Evolutionary conservation across 2,113 vertebrate species (phyloP), one percentile per base, ranked within the genome.

Genomic region (Phoxinus phoxinus): DNA sequence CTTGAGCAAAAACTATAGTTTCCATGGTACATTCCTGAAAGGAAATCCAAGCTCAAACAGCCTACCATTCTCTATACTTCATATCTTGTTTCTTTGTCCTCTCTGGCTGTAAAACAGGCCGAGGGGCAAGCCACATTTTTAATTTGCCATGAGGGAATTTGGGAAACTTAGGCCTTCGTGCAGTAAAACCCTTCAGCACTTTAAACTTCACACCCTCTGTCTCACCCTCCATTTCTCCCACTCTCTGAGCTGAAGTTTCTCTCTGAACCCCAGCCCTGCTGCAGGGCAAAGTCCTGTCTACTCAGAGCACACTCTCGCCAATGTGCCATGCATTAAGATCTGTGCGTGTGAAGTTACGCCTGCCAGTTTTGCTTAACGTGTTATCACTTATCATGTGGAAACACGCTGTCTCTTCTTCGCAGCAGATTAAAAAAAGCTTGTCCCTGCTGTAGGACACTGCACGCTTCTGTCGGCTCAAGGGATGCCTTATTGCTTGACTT

Each of bases 361-460:
- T 89, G 37, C 35, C 79, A 63, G 58, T 81, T 86, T 51, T 32
- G 71, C 80, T 85, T 77, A 72, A 85, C 67, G 46, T 79, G 83
- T 86, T 65, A 90, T 86, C 79, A 63, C 65, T 79, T 85, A 84
- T 88, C 74, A 85, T 19, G 44, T 59, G 71, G 79, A 81, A 85
- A 56, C 83, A 78, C 48, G 67, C 41, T 10, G 35, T 56, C 8
- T 11, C 65, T 61, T 48, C 37, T 71, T 58, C 25, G 41, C 51
- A 61, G 53, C 48, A 41, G 61, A 85, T 76, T 73, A 32, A 67
- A 86, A 74, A 58, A 83, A 72, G 65, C 25, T 25, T 59, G 63
- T 53, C 65, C 41, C 9, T 21, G 51, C 73, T 81, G 51, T 61
- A 25, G 37, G 67, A 75, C 9, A 41, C 35, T 23, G 78, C 23